Conservation (phyloP, 2,888 invertebrate species). For the Uropetala carovei region DNA sequence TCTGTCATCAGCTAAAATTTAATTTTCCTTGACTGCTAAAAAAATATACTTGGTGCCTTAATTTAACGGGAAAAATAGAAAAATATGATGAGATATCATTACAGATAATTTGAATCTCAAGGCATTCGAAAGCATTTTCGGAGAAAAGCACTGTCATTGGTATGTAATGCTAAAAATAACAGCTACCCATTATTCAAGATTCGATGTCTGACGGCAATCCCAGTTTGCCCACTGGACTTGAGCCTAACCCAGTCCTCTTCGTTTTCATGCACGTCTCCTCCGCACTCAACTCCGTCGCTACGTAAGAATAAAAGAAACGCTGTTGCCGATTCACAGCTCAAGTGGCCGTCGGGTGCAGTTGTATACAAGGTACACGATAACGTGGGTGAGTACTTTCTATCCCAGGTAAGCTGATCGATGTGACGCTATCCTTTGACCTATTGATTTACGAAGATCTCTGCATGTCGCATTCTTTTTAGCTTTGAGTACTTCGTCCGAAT, state of each 20-base stretch:
- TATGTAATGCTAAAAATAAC: background rate
- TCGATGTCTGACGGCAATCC: too few relatives aligned
- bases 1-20: too few relatives aligned
- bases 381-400: constrained; percentile 69
- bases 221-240: background rate
- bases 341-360: constrained; percentile 71
- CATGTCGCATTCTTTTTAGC: background rate
- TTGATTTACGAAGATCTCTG: background rate
- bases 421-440: background rate
- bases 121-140: too few relatives aligned
- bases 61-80: too few relatives aligned
- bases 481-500: background rate
- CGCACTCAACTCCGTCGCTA: background rate
- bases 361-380: constrained; percentile 70
- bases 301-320: constrained; percentile 69
- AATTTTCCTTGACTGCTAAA: too few relatives aligned
- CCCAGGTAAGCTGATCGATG: background rate
- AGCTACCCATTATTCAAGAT: background rate
- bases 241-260: background rate
- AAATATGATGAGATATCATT: too few relatives aligned
- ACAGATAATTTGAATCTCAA: too few relatives aligned
- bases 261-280: background rate
- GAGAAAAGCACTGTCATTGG: background rate
- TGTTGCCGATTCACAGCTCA: constrained; percentile 68
- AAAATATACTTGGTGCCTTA: too few relatives aligned